phyloP scores from a whole-genome alignment of 37 sponge, comb jelly and placozoan genomes.

The Mnemiopsis leidyi region DNA sequence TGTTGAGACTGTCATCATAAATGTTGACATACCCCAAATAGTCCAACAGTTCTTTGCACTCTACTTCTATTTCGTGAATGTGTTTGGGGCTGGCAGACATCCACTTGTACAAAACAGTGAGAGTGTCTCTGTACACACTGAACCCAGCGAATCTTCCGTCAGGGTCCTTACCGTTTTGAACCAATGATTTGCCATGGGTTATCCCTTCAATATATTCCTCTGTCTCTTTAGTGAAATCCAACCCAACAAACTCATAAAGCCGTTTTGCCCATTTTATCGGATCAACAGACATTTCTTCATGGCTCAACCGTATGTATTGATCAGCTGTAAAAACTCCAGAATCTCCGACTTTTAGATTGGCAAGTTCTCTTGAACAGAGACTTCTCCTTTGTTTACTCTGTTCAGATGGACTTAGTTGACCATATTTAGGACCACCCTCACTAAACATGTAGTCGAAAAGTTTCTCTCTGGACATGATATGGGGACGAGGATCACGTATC shows the following conservation, averaged over 20 bases:
- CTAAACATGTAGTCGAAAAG: neutral
- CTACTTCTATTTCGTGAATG: conserved; percentile 11
- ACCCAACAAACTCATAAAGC: neutral
- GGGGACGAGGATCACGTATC: conserved; percentile 3
- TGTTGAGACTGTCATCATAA: neutral
- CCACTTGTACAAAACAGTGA: neutral
- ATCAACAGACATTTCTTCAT: conserved; percentile 35
- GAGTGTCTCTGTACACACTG: conserved; percentile 35
- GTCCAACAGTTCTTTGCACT: neutral
- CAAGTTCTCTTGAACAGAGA: neutral
- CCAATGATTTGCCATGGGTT: neutral
- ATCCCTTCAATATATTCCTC: neutral
- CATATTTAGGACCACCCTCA: neutral
- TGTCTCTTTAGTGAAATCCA: neutral
- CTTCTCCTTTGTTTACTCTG: neutral
- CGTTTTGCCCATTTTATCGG: conserved; percentile 11
- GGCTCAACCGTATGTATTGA: neutral
- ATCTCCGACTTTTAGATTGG: conserved; percentile 3
- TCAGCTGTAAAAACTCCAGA: conserved; percentile 17
- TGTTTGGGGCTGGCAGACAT: neutral
- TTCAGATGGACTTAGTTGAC: neutral
- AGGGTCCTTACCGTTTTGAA: conserved; percentile 17
- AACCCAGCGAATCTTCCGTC: conserved; percentile 39
- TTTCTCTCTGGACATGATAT: conserved; percentile 24
- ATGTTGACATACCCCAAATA: neutral